Conservation (phyloP, 2,797 vertebrate species). For the Antennarius maculatus region DNA sequence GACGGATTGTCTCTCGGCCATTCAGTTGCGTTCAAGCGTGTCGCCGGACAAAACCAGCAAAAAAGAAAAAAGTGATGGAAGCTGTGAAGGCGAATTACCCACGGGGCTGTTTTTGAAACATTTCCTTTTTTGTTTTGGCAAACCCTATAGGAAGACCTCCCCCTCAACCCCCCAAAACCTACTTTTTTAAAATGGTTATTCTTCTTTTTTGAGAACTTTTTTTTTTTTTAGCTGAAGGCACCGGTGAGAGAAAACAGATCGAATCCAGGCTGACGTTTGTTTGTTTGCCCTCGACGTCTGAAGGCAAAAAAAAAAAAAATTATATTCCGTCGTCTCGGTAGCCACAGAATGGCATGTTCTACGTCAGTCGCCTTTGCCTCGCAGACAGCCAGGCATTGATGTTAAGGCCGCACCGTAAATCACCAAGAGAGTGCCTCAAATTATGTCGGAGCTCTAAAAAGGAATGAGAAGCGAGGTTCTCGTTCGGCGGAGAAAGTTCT, state of each 20-base stretch:
- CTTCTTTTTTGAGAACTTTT: constrained; percentile 29
- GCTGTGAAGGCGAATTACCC: constrained; percentile 66
- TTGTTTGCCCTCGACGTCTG: constrained; percentile 51
- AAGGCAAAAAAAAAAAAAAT: constrained; percentile 45
- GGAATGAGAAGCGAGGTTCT: constrained; percentile 39
- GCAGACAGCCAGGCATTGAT: constrained; percentile 61
- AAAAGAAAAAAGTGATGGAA: constrained; percentile 49
- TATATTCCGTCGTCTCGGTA: constrained; percentile 44
- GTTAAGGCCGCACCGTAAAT: constrained; percentile 60
- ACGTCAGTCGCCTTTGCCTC: constrained; percentile 31
- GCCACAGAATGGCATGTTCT: constrained; percentile 47
- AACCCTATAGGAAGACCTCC: constrained; percentile 47
- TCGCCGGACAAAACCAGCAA: constrained; percentile 64
- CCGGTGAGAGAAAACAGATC: constrained; percentile 64
- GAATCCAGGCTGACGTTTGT: constrained; percentile 60
- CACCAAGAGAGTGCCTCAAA: constrained; percentile 64
- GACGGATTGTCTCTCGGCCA: constrained; percentile 76
- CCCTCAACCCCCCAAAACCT: background rate
- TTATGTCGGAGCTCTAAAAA: constrained; percentile 59
- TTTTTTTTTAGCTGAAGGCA: constrained; percentile 1
- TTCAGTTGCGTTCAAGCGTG: constrained; percentile 80
- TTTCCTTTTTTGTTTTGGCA: constrained; percentile 64
- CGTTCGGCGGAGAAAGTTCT: constrained; percentile 41
- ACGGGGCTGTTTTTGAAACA: constrained; percentile 67
- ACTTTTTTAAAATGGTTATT: background rate